phyloP scores from a whole-genome alignment of 2,888 invertebrate genomes.

The Oegoconia quadripuncta region DNA sequence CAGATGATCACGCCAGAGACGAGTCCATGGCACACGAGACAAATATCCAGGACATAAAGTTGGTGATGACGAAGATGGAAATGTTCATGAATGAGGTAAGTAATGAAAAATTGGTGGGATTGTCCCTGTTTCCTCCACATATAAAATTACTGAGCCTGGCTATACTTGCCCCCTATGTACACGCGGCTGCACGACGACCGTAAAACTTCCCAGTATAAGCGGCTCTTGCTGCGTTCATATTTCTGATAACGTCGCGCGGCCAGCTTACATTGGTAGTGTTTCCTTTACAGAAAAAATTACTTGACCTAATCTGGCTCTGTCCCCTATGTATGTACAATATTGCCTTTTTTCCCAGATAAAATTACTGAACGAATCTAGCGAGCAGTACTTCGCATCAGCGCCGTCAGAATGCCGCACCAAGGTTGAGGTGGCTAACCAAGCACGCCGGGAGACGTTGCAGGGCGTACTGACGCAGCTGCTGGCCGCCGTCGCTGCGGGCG shows the following conservation, averaged over 20 bases:
- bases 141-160: too few species aligned
- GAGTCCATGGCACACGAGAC: conserved; percentile 34
- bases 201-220: too few species aligned
- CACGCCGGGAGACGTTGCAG: conserved; percentile 14
- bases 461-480: conserved; percentile 17
- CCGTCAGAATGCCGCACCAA: conserved; percentile 11
- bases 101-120: background rate
- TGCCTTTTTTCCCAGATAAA: conserved; percentile 34
- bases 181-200: too few species aligned
- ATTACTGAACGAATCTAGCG: conserved; percentile 18
- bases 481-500: conserved; percentile 15
- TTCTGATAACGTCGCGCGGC: too few species aligned
- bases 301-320: too few species aligned
- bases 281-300: background rate
- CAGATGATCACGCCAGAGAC: conserved; percentile 42
- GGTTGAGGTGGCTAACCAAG: conserved; percentile 9
- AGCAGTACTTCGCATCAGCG: conserved; percentile 7
- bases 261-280: too few species aligned
- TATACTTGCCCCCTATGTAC: too few species aligned
- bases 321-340: too few species aligned
- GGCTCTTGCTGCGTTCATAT: too few species aligned
- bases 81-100: conserved; percentile 43
- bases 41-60: conserved; percentile 40
- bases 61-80: conserved; percentile 34
- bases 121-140: too few species aligned